phyloP scores from a whole-genome alignment of 2,797 vertebrate genomes.

The Spatula versicolor region DNA sequence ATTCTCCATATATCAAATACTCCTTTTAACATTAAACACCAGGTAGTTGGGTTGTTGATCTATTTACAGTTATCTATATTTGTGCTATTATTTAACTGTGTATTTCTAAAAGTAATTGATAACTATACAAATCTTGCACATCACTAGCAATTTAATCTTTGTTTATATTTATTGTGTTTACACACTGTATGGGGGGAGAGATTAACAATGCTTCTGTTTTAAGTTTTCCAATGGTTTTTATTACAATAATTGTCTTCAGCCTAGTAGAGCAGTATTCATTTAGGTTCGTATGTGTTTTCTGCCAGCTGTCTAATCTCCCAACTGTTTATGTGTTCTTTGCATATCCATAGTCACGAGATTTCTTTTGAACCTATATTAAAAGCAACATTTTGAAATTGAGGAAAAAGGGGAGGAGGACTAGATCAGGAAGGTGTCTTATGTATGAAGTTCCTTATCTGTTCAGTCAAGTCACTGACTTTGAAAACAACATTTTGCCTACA shows the following conservation, averaged over 20 bases:
- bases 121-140: background rate
- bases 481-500: background rate
- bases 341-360: background rate
- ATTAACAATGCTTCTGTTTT: background rate
- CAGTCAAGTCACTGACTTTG: too few relatives aligned
- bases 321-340: background rate
- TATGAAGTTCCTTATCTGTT: background rate
- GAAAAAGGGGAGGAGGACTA: background rate
- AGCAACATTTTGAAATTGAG: background rate
- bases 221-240: background rate
- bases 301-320: background rate
- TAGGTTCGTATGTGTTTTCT: background rate
- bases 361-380: background rate
- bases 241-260: background rate
- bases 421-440: background rate
- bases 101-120: background rate
- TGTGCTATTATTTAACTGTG: background rate
- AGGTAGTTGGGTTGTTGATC: background rate
- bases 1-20: background rate
- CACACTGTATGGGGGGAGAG: background rate
- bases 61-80: accelerated
- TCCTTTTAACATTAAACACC: background rate
- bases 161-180: background rate
- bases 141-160: background rate
- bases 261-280: background rate